Evolutionary conservation across 2,113 vertebrate genomes (phyloP), one percentile per base, ranked within the genome.

Genomic region (Sylvilagus bachmani): DNA sequence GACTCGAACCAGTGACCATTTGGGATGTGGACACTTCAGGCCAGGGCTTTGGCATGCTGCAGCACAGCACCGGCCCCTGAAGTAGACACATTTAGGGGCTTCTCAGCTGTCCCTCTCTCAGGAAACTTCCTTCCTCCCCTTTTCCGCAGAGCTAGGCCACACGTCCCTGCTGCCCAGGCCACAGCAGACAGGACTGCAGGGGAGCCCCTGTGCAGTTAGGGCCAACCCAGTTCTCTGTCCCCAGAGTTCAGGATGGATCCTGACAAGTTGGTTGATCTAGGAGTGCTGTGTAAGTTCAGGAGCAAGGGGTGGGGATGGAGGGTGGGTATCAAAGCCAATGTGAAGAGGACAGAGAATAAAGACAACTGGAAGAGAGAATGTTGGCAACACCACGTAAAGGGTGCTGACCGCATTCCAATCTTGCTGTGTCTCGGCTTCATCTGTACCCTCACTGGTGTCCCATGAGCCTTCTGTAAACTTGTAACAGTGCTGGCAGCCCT

Each of bases 191-290:
- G 38, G 44, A 71, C 79, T 66, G 25, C 55, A 81, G 29, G n/a
- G 16, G 74, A 73, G 19, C 27, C 53, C 10, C 78, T 55, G 31
- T 29, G 53, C 53, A 77, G 77, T 31, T 21, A 13, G 10, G 3
- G 4, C 27, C 44, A 29, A 0, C 12, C 75, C 14, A 21, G 51
- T 55, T 51, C 78, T 86, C 91, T 33, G 29, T 36, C 31, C 53
- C 88, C 36, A 67, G 11, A 94, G 77, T 38, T 69, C 81, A 22
- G 61, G 90, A 81, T 27, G 51, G 58, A 93, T 31, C 66, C 49
- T 51, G 44, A 75, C 36, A 70, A 62, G 3, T 70, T n/a, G 24
- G 22, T 53, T 82, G 36, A n/a, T 84, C 27, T 86, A 24, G 90
- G 14, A 44, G 49, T 38, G 25, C 24, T 44, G 33, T 91, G 22